phyloP scores from a whole-genome alignment of 2,113 vertebrate species.

The Salvelinus namaycush region DNA sequence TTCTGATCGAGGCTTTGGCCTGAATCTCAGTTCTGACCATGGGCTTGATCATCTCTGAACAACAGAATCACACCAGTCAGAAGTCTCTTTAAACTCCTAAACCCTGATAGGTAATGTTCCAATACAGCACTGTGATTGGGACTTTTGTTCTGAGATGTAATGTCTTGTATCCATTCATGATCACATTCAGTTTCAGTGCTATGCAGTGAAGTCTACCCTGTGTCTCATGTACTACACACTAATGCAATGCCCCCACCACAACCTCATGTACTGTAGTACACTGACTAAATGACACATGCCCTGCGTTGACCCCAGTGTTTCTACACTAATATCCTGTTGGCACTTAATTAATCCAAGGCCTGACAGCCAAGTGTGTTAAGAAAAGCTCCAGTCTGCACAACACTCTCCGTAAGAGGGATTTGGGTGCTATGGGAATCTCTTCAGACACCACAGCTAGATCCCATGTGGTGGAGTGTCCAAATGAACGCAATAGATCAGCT shows the following conservation, averaged over 20 bases:
- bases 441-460: background rate
- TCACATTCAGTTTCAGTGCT: background rate
- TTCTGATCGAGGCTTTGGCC: constrained; percentile 33
- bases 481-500: constrained; percentile 38
- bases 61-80: background rate
- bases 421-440: constrained; percentile 13
- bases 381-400: constrained; percentile 10
- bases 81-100: background rate
- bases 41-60: constrained; percentile 42
- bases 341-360: constrained; percentile 18
- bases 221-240: no score
- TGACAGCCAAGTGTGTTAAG: constrained; percentile 19
- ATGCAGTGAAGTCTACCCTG: no score
- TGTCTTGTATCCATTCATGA: constrained; percentile 6
- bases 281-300: background rate
- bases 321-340: constrained; percentile 20
- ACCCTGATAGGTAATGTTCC: background rate
- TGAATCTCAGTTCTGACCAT: constrained; percentile 49
- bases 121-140: background rate
- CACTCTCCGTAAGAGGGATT: background rate
- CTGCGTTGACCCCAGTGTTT: background rate
- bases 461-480: constrained; percentile 47
- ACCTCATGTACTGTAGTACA: constrained; percentile 11
- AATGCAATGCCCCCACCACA: no score
- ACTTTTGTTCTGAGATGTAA: no score